Conservation (phyloP, 2,888 invertebrate species). For the Neocrepidodera transversa region DNA sequence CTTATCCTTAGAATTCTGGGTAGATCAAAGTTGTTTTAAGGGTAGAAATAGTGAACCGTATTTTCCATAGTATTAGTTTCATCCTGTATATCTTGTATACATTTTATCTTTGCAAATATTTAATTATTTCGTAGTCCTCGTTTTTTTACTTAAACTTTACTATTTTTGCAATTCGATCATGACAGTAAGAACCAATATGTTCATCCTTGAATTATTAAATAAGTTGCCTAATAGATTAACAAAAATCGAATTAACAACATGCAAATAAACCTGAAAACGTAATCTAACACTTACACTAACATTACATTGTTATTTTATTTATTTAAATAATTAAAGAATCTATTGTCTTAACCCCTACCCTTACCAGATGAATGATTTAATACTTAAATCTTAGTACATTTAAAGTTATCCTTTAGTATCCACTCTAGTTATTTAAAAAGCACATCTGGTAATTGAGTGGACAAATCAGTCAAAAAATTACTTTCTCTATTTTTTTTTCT, state of each 20-base stretch:
- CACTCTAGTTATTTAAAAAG: background rate
- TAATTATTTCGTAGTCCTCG: no score
- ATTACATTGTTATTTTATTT: background rate
- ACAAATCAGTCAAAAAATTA: background rate
- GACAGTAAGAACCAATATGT: no score
- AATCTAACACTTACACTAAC: background rate
- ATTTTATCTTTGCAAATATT: no score
- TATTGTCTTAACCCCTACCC: background rate
- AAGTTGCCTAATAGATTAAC: background rate
- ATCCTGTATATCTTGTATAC: no score
- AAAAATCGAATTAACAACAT: background rate
- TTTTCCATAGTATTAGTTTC: no score
- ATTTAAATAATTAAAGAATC: background rate
- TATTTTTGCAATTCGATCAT: no score
- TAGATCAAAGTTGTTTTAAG: no score
- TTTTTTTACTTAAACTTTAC: no score
- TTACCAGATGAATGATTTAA: background rate
- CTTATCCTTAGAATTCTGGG: no score
- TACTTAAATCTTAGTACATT: background rate
- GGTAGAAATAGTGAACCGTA: no score
- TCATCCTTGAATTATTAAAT: background rate
- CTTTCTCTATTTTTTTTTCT: slow-evolving; percentile 10
- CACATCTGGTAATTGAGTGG: background rate
- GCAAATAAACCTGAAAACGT: background rate
- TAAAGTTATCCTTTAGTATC: background rate